phyloP scores from a whole-genome alignment of 1,140 invertebrate genomes.

The Heliconius congener region DNA sequence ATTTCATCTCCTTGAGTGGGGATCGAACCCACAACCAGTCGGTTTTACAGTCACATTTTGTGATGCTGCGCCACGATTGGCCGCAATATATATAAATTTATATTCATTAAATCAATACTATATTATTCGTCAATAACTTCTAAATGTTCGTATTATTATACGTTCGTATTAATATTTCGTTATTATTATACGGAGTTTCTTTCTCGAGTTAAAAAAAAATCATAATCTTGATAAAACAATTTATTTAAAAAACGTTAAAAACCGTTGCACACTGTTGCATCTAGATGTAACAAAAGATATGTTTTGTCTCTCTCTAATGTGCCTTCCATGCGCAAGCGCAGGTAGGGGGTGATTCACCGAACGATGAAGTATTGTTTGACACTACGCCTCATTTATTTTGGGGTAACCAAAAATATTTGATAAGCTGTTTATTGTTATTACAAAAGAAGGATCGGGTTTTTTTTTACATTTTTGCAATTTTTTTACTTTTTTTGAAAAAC shows the following conservation, averaged over 20 bases:
- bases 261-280: slow-evolving; percentile 11
- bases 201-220: background rate
- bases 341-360: slow-evolving; percentile 26
- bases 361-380: slow-evolving; percentile 22
- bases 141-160: background rate
- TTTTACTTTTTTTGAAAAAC: background rate
- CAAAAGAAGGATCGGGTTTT: background rate
- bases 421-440: background rate
- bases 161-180: background rate
- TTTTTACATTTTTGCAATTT: background rate
- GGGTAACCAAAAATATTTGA: slow-evolving; percentile 1
- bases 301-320: background rate
- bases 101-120: background rate
- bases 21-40: no score
- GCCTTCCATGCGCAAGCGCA: slow-evolving; percentile 10
- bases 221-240: background rate
- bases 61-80: no score
- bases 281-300: slow-evolving; percentile 16
- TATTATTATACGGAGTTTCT: background rate
- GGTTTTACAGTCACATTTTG: no score
- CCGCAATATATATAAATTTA: background rate
- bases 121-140: background rate
- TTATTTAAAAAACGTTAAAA: background rate
- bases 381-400: background rate
- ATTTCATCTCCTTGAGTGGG: no score